Conservation (phyloP, 2,797 vertebrate species). For the Masticophis lateralis region DNA sequence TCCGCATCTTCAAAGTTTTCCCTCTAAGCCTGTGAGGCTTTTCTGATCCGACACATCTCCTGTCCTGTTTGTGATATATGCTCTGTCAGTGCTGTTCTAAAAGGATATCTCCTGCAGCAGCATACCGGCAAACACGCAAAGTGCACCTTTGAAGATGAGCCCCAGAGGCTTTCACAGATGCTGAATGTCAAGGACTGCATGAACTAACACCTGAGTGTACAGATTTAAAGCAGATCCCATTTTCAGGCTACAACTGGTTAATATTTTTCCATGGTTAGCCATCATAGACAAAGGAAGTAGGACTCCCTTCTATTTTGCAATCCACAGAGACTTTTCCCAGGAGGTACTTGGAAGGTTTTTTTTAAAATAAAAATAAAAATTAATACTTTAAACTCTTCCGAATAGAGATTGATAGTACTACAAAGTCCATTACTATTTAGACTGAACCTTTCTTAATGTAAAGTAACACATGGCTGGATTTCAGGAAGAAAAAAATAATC, state of each 20-base stretch:
- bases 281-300: conserved; percentile 16
- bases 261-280: neutral
- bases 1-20: neutral
- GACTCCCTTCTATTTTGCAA: neutral
- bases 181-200: neutral
- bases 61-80: conserved; percentile 10
- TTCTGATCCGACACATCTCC: neutral
- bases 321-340: neutral
- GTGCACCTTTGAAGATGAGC: conserved; percentile 11
- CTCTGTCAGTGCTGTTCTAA: neutral
- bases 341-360: neutral
- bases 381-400: neutral
- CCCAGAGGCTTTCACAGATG: neutral
- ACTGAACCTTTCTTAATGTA: conserved; percentile 33
- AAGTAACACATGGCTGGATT: conserved; percentile 12
- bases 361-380: neutral
- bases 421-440: conserved; percentile 38
- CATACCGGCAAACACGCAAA: neutral
- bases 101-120: neutral
- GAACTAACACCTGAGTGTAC: neutral
- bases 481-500: neutral
- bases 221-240: neutral
- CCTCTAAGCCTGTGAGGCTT: neutral
- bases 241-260: neutral
- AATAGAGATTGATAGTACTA: conserved; percentile 12